Conservation (phyloP, 2,888 invertebrate species). For the Megamerina dolium region DNA sequence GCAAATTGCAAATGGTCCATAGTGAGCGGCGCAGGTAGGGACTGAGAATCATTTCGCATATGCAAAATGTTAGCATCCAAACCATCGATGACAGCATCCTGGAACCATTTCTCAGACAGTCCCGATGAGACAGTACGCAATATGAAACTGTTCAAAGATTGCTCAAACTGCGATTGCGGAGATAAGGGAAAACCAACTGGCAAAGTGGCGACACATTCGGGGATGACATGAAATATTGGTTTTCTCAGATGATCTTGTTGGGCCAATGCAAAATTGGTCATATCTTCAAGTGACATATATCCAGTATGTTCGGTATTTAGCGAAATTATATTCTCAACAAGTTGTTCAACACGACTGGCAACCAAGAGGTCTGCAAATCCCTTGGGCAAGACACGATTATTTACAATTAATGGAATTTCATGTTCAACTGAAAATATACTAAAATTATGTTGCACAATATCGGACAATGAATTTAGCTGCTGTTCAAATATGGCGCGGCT, state of each 20-base stretch:
- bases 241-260: conserved; percentile 26
- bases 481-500: conserved; percentile 25
- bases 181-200: conserved; percentile 29
- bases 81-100: conserved; percentile 21
- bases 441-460: conserved; percentile 21
- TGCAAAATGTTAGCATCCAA: conserved; percentile 21
- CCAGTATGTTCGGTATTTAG: conserved; percentile 14
- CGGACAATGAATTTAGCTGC: conserved; percentile 21
- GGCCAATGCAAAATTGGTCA: conserved; percentile 24
- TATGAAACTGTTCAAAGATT: conserved; percentile 27
- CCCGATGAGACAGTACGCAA: conserved; percentile 23
- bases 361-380: conserved; percentile 22
- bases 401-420: conserved; percentile 25
- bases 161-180: conserved; percentile 28
- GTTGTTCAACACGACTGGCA: conserved; percentile 12
- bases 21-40: conserved; percentile 18
- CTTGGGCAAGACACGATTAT: conserved; percentile 23
- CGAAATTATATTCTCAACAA: conserved; percentile 15
- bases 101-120: conserved; percentile 26
- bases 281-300: conserved; percentile 25
- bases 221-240: conserved; percentile 23
- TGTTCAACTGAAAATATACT: conserved; percentile 23
- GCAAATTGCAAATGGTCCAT: conserved; percentile 30
- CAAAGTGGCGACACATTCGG: conserved; percentile 26
- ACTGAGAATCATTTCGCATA: conserved; percentile 8